Evolutionary conservation across 2,888 invertebrate species (phyloP).

Genomic region (Spodoptera picta): DNA sequence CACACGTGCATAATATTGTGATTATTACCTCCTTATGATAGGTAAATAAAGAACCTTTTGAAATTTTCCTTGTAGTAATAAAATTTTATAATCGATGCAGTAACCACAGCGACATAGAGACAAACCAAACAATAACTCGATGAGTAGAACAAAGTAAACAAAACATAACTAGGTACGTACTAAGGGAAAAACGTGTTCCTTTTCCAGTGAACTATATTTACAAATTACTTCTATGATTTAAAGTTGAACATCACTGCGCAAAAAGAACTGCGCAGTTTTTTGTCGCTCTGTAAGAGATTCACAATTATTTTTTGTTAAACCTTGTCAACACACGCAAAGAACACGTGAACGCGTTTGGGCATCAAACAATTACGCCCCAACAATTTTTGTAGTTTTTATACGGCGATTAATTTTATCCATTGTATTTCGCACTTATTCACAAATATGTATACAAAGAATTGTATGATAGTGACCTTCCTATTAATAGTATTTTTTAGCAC

Average conservation of each 20-base stretch:
- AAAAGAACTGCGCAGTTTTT: slow-evolving; percentile 64
- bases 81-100: no score
- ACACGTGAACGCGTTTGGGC: slow-evolving; percentile 53
- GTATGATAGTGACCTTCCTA: no score
- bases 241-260: slow-evolving; percentile 50
- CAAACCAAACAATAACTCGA: no score
- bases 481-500: no score
- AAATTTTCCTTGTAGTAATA: no score
- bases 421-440: slow-evolving; percentile 12
- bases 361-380: slow-evolving; percentile 23
- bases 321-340: slow-evolving; percentile 62
- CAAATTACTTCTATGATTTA: slow-evolving; percentile 32
- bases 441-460: background rate
- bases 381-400: slow-evolving; percentile 25
- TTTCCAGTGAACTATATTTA: slow-evolving; percentile 29
- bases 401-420: slow-evolving; percentile 9
- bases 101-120: no score
- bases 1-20: no score
- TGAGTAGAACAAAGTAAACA: slow-evolving; percentile 4
- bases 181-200: slow-evolving; percentile 41
- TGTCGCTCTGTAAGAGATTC: slow-evolving; percentile 57
- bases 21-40: no score
- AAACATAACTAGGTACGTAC: slow-evolving; percentile 1
- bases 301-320: slow-evolving; percentile 65
- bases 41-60: no score